Conservation (phyloP, 2,113 vertebrate species). For the Leuciscus idus region DNA sequence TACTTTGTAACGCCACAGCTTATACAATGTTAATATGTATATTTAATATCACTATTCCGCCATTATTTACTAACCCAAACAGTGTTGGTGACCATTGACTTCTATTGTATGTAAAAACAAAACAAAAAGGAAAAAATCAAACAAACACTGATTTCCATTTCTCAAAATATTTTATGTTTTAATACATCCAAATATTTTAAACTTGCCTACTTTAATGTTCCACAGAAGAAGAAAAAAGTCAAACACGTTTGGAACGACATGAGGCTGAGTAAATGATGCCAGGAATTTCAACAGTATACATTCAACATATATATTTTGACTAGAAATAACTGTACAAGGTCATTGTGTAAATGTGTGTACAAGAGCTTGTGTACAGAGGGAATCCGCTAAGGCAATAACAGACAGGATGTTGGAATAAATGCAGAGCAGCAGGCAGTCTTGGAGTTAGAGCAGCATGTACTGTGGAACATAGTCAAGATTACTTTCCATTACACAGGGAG, state of each 20-base stretch:
- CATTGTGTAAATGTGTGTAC: neutral
- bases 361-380: slow-evolving; percentile 1
- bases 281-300: too few relatives aligned
- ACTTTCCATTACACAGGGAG: slow-evolving; percentile 32
- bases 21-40: neutral
- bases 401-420: slow-evolving; percentile 25
- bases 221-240: neutral
- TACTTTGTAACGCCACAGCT: neutral
- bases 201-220: neutral
- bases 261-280: neutral
- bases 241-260: neutral
- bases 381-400: slow-evolving; percentile 24
- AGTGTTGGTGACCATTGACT: neutral
- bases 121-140: neutral
- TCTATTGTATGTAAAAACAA: neutral
- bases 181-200: neutral
- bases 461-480: slow-evolving; percentile 34
- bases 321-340: neutral
- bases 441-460: slow-evolving; percentile 35
- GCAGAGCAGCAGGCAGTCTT: slow-evolving; percentile 41
- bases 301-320: neutral
- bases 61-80: neutral
- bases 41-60: neutral
- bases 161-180: neutral
- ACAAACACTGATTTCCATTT: neutral